Percentiles rank a stretch among this genome's conserved stretches.
phyloP scores from a whole-genome alignment of 2,113 vertebrate genomes.

The Macrotus californicus region DNA sequence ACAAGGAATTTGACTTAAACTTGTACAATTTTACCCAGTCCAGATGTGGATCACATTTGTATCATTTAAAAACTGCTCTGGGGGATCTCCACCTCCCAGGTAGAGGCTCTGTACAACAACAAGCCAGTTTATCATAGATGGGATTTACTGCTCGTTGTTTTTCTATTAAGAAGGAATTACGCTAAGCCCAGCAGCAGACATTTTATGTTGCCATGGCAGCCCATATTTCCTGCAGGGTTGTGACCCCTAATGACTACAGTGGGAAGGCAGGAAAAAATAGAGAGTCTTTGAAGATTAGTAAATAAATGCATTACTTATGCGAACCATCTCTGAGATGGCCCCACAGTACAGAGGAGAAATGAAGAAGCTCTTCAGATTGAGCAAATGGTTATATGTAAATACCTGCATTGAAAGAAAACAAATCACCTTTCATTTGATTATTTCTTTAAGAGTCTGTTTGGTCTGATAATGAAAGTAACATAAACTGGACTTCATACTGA shows the following conservation, averaged over 20 bases:
- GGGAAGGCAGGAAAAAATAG: slow-evolving; percentile 93
- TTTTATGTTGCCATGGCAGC: slow-evolving; percentile 99
- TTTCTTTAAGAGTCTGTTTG: slow-evolving; percentile 72
- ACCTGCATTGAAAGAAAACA: slow-evolving; percentile 67
- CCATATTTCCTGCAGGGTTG: slow-evolving; percentile 98
- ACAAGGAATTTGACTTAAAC: slow-evolving; percentile 63
- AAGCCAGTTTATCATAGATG: slow-evolving; percentile 94
- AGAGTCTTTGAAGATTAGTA: slow-evolving; percentile 96
- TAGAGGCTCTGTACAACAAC: slow-evolving; percentile 88
- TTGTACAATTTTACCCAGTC: slow-evolving; percentile 34
- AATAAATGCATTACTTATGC: slow-evolving; percentile 93
- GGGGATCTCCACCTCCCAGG: slow-evolving; percentile 84
- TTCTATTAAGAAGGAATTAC: slow-evolving; percentile 98
- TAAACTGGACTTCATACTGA: slow-evolving; percentile 61
- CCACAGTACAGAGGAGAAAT: slow-evolving; percentile 64
- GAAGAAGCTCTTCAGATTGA: slow-evolving; percentile 58
- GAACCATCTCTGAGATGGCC: slow-evolving; percentile 80
- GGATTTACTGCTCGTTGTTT: slow-evolving; percentile 98
- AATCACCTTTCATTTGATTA: slow-evolving; percentile 75
- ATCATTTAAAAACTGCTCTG: slow-evolving; percentile 71
- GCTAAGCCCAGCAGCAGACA: slow-evolving; percentile 95
- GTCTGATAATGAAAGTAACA: slow-evolving; percentile 70
- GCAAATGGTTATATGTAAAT: slow-evolving; percentile 73
- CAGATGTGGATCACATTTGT: slow-evolving; percentile 43
- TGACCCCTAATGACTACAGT: slow-evolving; percentile 98